Conservation (phyloP, 1,140 invertebrate species). For the Sweltsa coloradensis region DNA sequence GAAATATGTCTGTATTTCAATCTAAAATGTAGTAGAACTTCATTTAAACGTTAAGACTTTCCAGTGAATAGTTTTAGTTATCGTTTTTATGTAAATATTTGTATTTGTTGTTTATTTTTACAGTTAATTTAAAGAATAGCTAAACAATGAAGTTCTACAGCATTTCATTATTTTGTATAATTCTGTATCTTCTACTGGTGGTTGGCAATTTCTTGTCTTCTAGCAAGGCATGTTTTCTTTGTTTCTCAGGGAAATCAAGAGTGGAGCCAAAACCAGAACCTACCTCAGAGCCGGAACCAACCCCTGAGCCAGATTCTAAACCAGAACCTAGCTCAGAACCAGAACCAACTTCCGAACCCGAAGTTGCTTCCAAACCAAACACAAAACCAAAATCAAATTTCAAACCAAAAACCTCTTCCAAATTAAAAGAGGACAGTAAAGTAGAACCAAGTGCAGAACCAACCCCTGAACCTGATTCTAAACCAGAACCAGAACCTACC, state of each 20-base stretch:
- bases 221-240: constrained; percentile 34
- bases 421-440: constrained; percentile 29
- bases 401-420: constrained; percentile 31
- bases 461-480: constrained; percentile 22
- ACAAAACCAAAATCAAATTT: constrained; percentile 27
- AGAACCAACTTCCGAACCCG: constrained; percentile 29
- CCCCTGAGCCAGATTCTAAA: constrained; percentile 29
- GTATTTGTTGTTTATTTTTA: no score
- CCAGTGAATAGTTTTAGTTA: no score
- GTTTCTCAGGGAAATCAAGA: constrained; percentile 31
- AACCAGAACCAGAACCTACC: constrained; percentile 29
- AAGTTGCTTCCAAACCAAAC: constrained; percentile 29
- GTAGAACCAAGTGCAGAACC: constrained; percentile 26
- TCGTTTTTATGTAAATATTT: no score
- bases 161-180: no score
- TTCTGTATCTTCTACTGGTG: no score
- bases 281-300: constrained; percentile 23
- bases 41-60: no score
- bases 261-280: constrained; percentile 28
- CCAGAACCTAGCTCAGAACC: constrained; percentile 31
- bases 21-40: no score
- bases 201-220: constrained; percentile 30
- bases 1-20: no score
- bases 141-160: no score
- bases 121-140: no score